Evolutionary conservation across 2,888 invertebrate genomes (phyloP).

Genomic region (Pheosia tremula): DNA sequence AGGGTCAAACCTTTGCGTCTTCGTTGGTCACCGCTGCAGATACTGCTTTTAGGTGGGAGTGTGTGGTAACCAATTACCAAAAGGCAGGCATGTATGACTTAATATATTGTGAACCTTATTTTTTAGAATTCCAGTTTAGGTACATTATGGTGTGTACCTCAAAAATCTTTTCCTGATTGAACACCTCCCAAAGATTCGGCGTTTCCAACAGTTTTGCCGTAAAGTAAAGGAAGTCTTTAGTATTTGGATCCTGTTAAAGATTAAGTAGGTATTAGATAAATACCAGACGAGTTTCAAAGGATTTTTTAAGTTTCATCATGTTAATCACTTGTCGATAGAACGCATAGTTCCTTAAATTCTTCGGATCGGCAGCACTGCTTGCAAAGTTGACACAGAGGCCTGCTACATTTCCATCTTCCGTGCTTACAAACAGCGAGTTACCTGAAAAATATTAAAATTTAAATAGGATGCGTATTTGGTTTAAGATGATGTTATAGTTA

Average conservation of each 20-base stretch:
- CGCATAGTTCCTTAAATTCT: slow-evolving; percentile 65
- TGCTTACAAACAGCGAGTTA: slow-evolving; percentile 61
- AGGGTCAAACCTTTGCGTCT: no score
- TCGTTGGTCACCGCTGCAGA: no score
- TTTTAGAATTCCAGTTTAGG: no score
- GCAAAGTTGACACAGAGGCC: slow-evolving; percentile 70
- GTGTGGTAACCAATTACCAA: no score
- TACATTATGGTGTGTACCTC: slow-evolving; percentile 65
- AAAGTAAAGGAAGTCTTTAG: slow-evolving; percentile 72
- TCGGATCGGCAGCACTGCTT: slow-evolving; percentile 61
- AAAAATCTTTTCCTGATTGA: slow-evolving; percentile 65
- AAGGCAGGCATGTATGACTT: no score
- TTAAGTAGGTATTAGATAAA: neutral
- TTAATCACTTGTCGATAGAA: slow-evolving; percentile 69
- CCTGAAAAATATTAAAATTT: slow-evolving; percentile 43
- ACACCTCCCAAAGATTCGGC: slow-evolving; percentile 72
- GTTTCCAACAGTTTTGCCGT: slow-evolving; percentile 73
- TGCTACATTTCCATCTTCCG: slow-evolving; percentile 56
- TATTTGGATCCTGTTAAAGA: slow-evolving; percentile 61
- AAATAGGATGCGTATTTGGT: no score
- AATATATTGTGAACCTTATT: no score
- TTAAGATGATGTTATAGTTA: no score
- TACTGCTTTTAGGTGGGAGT: no score
- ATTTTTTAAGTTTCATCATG: neutral
- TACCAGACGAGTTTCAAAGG: neutral